Percentiles rank a stretch among this genome's conserved stretches.
Evolutionary conservation across 2,113 vertebrate species (phyloP).

Genomic region (Cavia aperea): DNA sequence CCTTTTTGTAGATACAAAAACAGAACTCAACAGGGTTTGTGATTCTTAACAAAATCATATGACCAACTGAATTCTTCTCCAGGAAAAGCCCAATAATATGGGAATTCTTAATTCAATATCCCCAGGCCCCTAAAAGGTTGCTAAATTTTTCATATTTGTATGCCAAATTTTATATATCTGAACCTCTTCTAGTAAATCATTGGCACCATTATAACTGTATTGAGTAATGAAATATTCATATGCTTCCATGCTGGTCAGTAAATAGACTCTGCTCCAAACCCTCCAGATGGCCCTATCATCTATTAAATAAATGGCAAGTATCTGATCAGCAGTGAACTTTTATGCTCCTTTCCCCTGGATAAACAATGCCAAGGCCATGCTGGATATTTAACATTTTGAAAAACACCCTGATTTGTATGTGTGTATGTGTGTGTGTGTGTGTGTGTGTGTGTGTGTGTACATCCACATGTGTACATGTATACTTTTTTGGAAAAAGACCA

Average conservation of each 20-base stretch:
- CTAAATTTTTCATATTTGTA: background rate
- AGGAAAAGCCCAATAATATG: background rate
- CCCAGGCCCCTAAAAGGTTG: background rate
- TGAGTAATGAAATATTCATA: background rate
- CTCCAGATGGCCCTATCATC: background rate
- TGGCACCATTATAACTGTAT: background rate
- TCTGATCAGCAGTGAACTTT: background rate
- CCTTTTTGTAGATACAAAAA: background rate
- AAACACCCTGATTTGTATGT: background rate
- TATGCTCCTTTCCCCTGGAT: background rate
- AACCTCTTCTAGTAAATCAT: background rate
- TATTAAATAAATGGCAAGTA: background rate
- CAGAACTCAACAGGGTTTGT: background rate
- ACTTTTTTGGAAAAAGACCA: background rate
- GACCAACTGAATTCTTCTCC: background rate
- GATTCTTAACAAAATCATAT: background rate
- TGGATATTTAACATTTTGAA: background rate
- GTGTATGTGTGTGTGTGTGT: background rate
- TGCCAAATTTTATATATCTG: background rate
- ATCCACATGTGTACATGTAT: background rate
- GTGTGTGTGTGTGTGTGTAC: fast-evolving
- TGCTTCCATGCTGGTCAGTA: background rate
- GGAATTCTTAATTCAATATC: background rate
- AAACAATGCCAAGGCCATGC: background rate
- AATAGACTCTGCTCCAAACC: background rate